Conservation (phyloP, 1,140 invertebrate genomes). For the Nephila pilipes region DNA sequence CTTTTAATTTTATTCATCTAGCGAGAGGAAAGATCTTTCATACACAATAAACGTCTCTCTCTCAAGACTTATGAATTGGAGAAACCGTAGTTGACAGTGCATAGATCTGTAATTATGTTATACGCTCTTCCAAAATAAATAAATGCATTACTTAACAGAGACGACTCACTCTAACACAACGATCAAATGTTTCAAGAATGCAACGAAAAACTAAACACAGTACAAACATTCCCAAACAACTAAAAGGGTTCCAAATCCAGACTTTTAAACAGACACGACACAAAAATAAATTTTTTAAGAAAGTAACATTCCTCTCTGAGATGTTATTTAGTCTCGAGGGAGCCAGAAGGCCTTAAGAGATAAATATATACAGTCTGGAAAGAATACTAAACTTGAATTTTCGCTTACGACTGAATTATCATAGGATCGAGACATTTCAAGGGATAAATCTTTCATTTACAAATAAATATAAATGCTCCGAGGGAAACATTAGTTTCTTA, state of each 20-base stretch:
- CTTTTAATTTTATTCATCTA: too few species aligned
- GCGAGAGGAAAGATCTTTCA: too few species aligned
- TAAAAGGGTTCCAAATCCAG: background rate
- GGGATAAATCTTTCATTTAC: background rate
- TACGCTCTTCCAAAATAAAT: too few species aligned
- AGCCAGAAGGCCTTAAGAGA: background rate
- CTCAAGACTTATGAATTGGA: too few species aligned
- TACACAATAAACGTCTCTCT: too few species aligned
- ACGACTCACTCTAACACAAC: too few species aligned
- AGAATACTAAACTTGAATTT: background rate
- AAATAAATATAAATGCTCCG: background rate
- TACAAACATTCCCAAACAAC: too few species aligned
- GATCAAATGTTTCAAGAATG: too few species aligned
- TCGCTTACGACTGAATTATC: background rate
- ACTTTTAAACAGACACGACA: background rate
- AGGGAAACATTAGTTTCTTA: background rate
- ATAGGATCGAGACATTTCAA: background rate
- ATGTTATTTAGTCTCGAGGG: background rate
- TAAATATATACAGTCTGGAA: background rate
- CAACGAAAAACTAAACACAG: too few species aligned
- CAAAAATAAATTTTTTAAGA: background rate
- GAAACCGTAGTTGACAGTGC: too few species aligned
- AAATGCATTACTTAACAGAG: too few species aligned
- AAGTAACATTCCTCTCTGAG: background rate
- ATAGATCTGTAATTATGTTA: too few species aligned